Percentiles rank a stretch among this genome's conserved stretches.
These are phyloP conservation scores for Mamestra brassicae DNA, from an alignment of 2,888 invertebrate genomes.

Conservation along the genomic window DNA sequence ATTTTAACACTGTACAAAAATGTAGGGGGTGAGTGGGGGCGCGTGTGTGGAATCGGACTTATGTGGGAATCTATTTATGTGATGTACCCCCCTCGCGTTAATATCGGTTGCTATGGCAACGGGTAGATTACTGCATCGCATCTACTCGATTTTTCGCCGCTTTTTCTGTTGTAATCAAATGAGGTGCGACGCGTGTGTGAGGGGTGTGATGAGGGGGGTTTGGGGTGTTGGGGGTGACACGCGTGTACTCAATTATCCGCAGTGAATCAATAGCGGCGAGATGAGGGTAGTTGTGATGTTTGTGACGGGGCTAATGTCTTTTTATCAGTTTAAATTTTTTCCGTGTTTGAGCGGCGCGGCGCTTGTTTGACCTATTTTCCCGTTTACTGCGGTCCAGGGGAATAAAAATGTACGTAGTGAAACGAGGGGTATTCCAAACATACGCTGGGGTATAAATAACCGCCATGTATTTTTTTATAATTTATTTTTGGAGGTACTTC, in stretches of 20 bases:
- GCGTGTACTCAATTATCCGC: slow-evolving; percentile 91
- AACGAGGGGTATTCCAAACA: slow-evolving; percentile 52
- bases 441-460: slow-evolving; percentile 52
- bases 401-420: slow-evolving; percentile 61
- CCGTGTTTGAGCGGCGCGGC: slow-evolving; percentile 43
- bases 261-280: slow-evolving; percentile 91
- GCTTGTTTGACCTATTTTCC: slow-evolving; percentile 70
- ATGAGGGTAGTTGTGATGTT: slow-evolving; percentile 89
- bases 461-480: slow-evolving; percentile 54
- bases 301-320: slow-evolving; percentile 83
- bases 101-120: slow-evolving; percentile 89
- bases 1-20: slow-evolving; percentile 90
- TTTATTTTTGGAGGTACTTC: slow-evolving; percentile 55
- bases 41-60: slow-evolving; percentile 89
- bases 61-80: slow-evolving; percentile 90
- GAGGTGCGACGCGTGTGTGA: slow-evolving; percentile 87
- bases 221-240: slow-evolving; percentile 80
- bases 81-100: slow-evolving; percentile 84
- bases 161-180: slow-evolving; percentile 91
- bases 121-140: slow-evolving; percentile 88
- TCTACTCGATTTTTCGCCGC: slow-evolving; percentile 90
- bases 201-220: slow-evolving; percentile 60
- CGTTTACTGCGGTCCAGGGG: slow-evolving; percentile 53
- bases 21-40: slow-evolving; percentile 79
- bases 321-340: slow-evolving; percentile 83